Evolutionary conservation across 2,888 invertebrate genomes (phyloP).

Genomic region (Amblyjoppa fuscipennis): DNA sequence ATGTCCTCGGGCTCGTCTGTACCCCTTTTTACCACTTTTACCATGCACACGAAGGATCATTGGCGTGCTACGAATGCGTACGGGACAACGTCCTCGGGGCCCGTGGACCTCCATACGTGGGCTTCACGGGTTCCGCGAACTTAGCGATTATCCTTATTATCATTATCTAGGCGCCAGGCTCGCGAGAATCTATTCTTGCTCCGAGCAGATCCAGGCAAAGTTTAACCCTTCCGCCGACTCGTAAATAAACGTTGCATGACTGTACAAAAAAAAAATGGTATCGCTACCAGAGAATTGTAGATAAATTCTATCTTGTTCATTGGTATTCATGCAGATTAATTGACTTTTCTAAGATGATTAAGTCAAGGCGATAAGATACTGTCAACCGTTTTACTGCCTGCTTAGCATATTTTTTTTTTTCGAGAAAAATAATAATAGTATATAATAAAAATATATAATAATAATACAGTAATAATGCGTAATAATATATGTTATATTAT

Average conservation of each 20-base stretch:
- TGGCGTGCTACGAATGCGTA: conserved; percentile 64
- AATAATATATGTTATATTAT: neutral
- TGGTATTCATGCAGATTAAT: conserved; percentile 13
- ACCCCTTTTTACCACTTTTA: conserved; percentile 27
- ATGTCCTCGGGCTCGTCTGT: conserved; percentile 63
- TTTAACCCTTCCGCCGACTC: conserved; percentile 4
- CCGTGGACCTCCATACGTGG: conserved; percentile 29
- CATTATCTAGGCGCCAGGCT: conserved; percentile 63
- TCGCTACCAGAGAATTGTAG: conserved; percentile 10
- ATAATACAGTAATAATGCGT: too few relatives aligned
- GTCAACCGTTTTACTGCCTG: neutral
- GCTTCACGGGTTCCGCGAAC: conserved; percentile 57
- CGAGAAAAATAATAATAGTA: too few relatives aligned
- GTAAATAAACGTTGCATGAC: neutral
- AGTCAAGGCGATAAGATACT: neutral
- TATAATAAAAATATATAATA: too few relatives aligned
- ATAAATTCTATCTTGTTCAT: neutral
- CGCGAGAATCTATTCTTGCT: conserved; percentile 35
- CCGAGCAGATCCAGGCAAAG: neutral
- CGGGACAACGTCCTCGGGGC: conserved; percentile 64
- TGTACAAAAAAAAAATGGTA: conserved; percentile 26
- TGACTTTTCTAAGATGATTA: neutral
- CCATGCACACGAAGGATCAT: conserved; percentile 50
- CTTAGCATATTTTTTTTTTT: neutral
- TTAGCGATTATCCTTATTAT: conserved; percentile 65